Percentiles rank a stretch among this genome's conserved stretches.
Conservation (phyloP, 1,140 invertebrate genomes). For the Drosophila bocki region DNA sequence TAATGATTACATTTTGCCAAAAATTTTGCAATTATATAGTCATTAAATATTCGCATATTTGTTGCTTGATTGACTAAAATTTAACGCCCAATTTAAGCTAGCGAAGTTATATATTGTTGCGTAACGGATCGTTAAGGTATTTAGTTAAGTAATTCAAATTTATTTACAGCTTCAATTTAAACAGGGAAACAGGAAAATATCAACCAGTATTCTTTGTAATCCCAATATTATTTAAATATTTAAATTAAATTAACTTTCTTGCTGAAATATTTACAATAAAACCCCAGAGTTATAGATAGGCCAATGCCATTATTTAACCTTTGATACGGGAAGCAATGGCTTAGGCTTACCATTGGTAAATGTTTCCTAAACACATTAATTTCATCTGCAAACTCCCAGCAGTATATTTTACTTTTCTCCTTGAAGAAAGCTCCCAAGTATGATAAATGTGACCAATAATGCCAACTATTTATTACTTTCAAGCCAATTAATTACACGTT, state of each 20-base stretch:
- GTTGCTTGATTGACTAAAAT: background rate
- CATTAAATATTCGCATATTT: background rate
- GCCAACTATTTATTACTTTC: conserved; percentile 22
- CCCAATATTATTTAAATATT: too few relatives aligned
- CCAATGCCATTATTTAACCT: background rate
- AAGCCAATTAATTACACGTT: conserved; percentile 32
- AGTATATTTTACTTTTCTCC: background rate
- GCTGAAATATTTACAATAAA: too few relatives aligned
- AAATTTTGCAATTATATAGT: background rate
- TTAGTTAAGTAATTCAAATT: background rate
- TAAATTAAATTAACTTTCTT: too few relatives aligned
- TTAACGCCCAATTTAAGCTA: background rate
- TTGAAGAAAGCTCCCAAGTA: background rate
- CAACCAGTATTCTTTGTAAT: too few relatives aligned
- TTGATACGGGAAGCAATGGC: background rate
- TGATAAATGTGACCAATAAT: conserved; percentile 14
- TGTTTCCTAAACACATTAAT: background rate
- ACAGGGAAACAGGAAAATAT: too few relatives aligned
- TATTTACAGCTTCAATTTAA: background rate
- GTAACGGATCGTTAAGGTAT: too few relatives aligned
- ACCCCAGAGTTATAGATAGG: too few relatives aligned
- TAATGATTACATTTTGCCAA: too few relatives aligned
- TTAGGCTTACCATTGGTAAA: background rate
- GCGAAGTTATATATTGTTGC: background rate
- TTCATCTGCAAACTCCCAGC: background rate